These are phyloP conservation scores for Dynastes hyllus DNA, from an alignment of 2,888 invertebrate genomes.

Conservation along the genomic window DNA sequence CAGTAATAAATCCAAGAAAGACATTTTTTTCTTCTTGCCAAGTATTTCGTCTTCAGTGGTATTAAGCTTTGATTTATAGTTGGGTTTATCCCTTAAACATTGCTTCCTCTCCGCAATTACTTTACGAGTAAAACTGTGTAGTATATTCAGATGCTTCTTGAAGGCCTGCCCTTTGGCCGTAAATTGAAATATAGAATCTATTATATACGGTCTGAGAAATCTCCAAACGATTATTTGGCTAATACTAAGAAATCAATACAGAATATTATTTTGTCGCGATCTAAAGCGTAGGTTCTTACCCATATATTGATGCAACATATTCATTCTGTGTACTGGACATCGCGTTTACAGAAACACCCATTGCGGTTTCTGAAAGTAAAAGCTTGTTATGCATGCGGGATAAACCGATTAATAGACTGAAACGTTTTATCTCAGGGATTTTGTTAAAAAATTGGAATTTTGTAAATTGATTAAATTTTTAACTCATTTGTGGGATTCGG, in stretches of 20 bases:
- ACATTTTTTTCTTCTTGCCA: constrained; percentile 48
- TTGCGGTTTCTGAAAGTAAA: constrained; percentile 39
- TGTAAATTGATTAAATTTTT: too few species aligned
- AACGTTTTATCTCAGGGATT: too few species aligned
- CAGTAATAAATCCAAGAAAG: constrained; percentile 40
- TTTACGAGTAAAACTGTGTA: constrained; percentile 32
- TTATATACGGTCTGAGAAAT: constrained; percentile 25
- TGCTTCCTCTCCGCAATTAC: constrained; percentile 38
- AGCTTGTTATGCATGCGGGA: too few species aligned
- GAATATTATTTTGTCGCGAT: neutral
- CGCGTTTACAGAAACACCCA: constrained; percentile 43
- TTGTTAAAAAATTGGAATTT: too few species aligned
- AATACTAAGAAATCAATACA: constrained; percentile 17
- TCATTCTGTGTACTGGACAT: constrained; percentile 41
- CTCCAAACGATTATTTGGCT: constrained; percentile 32
- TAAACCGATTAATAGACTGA: too few species aligned
- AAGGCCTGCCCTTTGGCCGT: neutral
- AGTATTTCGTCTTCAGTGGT: constrained; percentile 9
- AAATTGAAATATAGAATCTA: constrained; percentile 34
- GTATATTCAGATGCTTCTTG: neutral
- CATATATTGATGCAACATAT: constrained; percentile 26
- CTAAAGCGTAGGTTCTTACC: constrained; percentile 10
- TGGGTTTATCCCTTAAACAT: neutral
- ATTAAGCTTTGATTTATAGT: neutral
- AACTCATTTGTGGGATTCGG: too few species aligned